Conservation (phyloP, 2,888 invertebrate species). For the Psococerastis gibbosa region DNA sequence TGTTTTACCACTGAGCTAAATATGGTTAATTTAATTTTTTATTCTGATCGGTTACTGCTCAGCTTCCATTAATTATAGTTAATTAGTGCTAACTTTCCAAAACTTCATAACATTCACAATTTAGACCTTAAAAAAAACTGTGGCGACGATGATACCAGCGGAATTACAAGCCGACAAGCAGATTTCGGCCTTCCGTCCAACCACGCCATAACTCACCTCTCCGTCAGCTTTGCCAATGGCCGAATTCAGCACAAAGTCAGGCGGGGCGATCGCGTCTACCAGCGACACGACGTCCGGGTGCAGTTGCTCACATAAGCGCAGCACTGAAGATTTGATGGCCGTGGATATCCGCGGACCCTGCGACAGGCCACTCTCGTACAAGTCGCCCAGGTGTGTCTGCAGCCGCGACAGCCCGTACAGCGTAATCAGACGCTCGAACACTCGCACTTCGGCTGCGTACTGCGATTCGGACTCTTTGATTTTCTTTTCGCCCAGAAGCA, state of each 20-base stretch:
- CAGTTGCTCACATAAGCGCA: slow-evolving; percentile 31
- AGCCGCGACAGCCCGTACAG: slow-evolving; percentile 3
- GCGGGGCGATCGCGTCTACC: slow-evolving; percentile 40
- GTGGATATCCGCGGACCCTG: slow-evolving; percentile 20
- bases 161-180: too few species aligned
- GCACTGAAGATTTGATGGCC: slow-evolving; percentile 29
- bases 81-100: background rate
- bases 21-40: too few species aligned
- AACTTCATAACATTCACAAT: background rate
- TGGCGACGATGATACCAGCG: too few species aligned
- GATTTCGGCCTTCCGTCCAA: too few species aligned
- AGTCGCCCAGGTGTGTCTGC: background rate
- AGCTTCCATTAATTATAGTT: background rate
- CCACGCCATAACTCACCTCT: slow-evolving; percentile 28
- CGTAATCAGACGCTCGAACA: background rate
- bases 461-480: slow-evolving; percentile 1
- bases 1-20: too few species aligned
- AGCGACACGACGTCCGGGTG: slow-evolving; percentile 38
- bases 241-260: slow-evolving; percentile 44
- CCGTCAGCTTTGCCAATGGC: slow-evolving; percentile 41
- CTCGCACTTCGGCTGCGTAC: background rate
- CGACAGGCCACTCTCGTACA: slow-evolving; percentile 19
- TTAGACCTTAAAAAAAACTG: too few species aligned
- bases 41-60: too few species aligned
- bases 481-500: background rate